Base-by-base conservation (phyloP, 2,888 invertebrate genomes). In the Chymomyza procnemis region DNA sequence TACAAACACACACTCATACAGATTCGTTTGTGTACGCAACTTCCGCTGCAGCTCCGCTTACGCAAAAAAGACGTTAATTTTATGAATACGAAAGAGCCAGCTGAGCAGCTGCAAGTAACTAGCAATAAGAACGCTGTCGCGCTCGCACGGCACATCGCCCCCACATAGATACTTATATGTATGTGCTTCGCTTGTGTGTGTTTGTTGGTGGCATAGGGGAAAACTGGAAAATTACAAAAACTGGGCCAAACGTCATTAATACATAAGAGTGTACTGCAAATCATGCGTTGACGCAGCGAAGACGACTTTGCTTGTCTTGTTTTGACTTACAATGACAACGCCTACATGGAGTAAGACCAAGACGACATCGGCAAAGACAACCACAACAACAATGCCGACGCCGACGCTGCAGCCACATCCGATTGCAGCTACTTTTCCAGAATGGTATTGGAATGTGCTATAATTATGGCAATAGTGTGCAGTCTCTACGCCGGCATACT, bases 201-300 rank as follows among this genome's bases (percentile, higher is more conserved):
- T 59, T 21, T 46, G 46, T 21, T 16, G 19, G 21, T 16, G 19
- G 55, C 55, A 18, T 26, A n/a, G 26, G 9, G n/a, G 19, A 55
- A 12, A 55, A 21, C 21, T 26, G 26, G 14, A 55, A 55, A 55
- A 55, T n/a, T 26, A 55, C 60, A 65, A 83, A n/a, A 85, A 83
- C 81, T 83, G 69, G 83, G 86, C 76, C 83, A 83, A 83, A 84
- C 83, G 85, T 84, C 83, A 83, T 84, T 85, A 85, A 83, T 82
- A 85, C 84, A 78, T 81, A 84, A 79, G 69, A 67, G 76, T 72
- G 77, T 70, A 78, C 74, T 69, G 75, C 67, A 73, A 73, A 72
- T 66, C 73, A 67, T 60, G 67, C 69, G 58, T 64, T 66, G 67
- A 61, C 62, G 59, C 30, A 54, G 52, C 16, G 14, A 18, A 34